Percentiles rank a stretch among this genome's conserved stretches.
Conservation (phyloP, 2,888 invertebrate genomes). For the Pogonocherus hispidulus region DNA sequence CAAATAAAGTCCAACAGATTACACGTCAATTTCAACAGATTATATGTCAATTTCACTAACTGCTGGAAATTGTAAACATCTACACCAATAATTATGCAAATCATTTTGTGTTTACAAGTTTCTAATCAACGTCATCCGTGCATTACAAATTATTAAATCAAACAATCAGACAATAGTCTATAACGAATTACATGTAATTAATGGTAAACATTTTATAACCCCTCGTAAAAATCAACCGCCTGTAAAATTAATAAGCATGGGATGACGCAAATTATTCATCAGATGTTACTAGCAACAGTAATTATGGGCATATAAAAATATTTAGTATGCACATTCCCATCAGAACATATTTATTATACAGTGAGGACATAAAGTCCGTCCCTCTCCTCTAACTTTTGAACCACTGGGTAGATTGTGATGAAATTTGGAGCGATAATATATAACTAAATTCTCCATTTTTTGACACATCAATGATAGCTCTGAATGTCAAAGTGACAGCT, state of each 20-base stretch:
- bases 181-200: neutral
- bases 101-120: neutral
- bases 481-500: too few species aligned
- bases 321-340: neutral
- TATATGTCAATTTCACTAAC: neutral
- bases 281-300: neutral
- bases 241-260: neutral
- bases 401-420: too few species aligned
- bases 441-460: too few species aligned
- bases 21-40: too few species aligned
- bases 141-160: neutral
- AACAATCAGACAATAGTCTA: neutral
- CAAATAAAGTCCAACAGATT: neutral
- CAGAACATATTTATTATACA: too few species aligned
- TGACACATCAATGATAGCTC: too few species aligned
- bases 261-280: neutral
- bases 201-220: neutral
- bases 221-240: neutral
- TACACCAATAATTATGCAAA: neutral
- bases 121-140: neutral
- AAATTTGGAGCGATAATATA: too few species aligned
- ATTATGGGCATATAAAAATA: constrained; percentile 6
- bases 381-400: too few species aligned
- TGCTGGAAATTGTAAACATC: neutral
- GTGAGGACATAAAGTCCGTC: too few species aligned